A percentile compares a stretch with the other conserved stretches of the same genome.
These are phyloP conservation scores for Machimus rusticus DNA, from an alignment of 2,888 invertebrate species.

Conservation along the genomic window DNA sequence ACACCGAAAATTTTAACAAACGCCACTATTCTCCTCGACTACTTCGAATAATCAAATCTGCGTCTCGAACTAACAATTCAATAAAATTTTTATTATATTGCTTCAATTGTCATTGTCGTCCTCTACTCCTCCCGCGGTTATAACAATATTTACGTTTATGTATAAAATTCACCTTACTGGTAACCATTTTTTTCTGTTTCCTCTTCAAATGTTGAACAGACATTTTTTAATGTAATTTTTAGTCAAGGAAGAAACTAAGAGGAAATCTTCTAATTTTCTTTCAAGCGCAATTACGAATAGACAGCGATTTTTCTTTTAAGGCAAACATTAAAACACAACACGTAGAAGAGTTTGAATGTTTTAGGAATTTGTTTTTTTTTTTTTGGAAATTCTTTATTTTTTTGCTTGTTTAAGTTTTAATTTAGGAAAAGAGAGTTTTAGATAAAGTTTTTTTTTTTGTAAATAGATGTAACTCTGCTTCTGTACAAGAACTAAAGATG, in stretches of 20 bases:
- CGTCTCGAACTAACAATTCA: neutral
- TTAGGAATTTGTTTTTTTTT: neutral
- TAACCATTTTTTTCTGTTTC: neutral
- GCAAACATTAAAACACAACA: conserved; percentile 35
- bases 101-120: neutral
- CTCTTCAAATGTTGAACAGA: neutral
- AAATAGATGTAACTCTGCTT: neutral
- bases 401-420: neutral
- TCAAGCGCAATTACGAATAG: conserved; percentile 23
- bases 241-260: neutral
- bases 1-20: conserved; percentile 30
- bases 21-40: neutral
- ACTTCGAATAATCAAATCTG: neutral
- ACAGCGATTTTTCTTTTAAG: conserved; percentile 27
- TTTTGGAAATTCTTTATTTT: neutral
- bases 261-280: neutral
- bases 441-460: neutral
- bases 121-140: neutral
- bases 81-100: conserved; percentile 15
- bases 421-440: neutral
- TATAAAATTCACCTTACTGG: neutral
- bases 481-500: neutral
- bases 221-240: neutral
- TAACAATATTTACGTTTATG: conserved; percentile 5
- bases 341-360: neutral